These are phyloP conservation scores for Clunio marinus DNA, from an alignment of 2,888 invertebrate genomes.

Conservation along the genomic window DNA sequence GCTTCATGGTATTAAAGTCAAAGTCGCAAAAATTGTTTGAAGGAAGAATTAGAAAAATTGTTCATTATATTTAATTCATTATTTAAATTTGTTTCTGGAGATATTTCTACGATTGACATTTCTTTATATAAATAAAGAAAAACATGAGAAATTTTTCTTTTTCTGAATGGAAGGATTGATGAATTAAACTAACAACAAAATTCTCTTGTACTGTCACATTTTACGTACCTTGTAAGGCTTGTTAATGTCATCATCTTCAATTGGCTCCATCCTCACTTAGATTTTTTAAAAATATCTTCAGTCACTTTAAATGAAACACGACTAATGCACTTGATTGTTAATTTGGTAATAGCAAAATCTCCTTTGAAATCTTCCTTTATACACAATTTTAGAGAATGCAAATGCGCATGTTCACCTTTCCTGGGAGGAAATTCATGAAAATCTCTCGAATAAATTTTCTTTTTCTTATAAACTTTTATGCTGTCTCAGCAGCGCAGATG, in stretches of 20 bases:
- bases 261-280: constrained; percentile 22
- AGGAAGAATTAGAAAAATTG: too few species aligned
- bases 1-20: too few species aligned
- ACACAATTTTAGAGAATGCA: neutral
- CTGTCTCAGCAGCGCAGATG: too few species aligned
- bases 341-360: neutral
- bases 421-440: neutral
- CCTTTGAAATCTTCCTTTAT: neutral
- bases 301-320: constrained; percentile 3
- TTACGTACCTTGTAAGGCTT: constrained; percentile 27
- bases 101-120: too few species aligned
- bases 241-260: constrained; percentile 3
- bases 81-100: too few species aligned
- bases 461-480: too few species aligned
- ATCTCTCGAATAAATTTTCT: neutral
- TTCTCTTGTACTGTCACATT: neutral
- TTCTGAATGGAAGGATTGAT: neutral
- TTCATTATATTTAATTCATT: too few species aligned
- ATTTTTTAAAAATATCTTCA: neutral
- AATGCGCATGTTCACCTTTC: neutral
- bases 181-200: neutral
- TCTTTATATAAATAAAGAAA: too few species aligned
- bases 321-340: constrained; percentile 24
- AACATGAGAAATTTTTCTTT: neutral
- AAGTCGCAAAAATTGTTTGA: too few species aligned